Evolutionary conservation across 1,140 invertebrate genomes (phyloP).

Genomic region (Drosophila sproati): DNA sequence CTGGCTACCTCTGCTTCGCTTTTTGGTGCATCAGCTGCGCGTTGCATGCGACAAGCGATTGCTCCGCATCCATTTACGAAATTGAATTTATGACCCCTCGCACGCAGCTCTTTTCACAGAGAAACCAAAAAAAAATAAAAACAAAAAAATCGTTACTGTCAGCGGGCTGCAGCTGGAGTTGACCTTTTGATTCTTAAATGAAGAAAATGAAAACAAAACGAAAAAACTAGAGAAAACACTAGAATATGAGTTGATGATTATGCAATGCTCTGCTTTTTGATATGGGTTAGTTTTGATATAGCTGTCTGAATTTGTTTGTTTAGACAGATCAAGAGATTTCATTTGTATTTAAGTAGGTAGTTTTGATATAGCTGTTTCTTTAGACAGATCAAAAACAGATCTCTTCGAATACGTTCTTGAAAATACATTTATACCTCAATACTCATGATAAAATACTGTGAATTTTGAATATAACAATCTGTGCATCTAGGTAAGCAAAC

Average conservation of each 20-base stretch:
- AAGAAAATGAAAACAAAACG: background rate
- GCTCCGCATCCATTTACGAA: conserved; percentile 55
- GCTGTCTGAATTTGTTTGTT: no score
- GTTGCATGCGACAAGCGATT: conserved; percentile 42
- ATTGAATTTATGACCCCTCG: conserved; percentile 73
- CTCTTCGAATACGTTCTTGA: no score
- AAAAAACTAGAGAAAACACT: background rate
- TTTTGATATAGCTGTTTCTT: no score
- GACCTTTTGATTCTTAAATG: background rate
- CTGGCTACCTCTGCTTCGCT: background rate
- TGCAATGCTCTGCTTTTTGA: background rate
- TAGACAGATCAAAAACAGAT: no score
- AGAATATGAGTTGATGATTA: background rate
- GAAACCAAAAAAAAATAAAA: conserved; percentile 3
- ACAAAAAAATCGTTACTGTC: background rate
- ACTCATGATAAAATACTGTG: no score
- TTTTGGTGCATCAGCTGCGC: background rate
- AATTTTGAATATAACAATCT: no score
- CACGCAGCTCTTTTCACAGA: conserved; percentile 26
- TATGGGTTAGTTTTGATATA: no score
- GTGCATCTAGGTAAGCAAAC: no score
- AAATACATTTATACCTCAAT: no score
- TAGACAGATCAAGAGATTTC: no score
- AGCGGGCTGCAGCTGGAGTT: conserved; percentile 5
- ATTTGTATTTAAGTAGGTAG: no score